phyloP scores from a whole-genome alignment of 2,797 vertebrate species.

The Characodon lateralis region DNA sequence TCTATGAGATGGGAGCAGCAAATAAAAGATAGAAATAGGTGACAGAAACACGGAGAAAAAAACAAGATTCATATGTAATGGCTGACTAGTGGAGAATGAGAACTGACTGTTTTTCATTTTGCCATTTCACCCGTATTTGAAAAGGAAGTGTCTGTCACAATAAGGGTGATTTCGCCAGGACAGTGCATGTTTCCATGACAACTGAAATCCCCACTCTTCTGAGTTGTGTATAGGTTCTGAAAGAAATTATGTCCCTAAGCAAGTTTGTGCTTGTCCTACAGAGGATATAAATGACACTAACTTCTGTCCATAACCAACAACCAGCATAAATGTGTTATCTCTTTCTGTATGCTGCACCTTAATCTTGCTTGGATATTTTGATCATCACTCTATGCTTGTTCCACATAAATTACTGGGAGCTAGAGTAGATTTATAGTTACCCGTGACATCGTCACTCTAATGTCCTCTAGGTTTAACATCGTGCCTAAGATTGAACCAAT shows the following conservation, averaged over 20 bases:
- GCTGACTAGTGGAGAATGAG: conserved; percentile 61
- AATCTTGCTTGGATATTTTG: conserved; percentile 43
- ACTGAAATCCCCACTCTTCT: conserved; percentile 29
- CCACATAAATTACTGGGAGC: conserved; percentile 44
- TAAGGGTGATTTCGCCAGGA: conserved; percentile 62
- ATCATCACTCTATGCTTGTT: conserved; percentile 47
- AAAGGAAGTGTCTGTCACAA: conserved; percentile 62
- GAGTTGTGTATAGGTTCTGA: conserved; percentile 37
- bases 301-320: conserved; percentile 9
- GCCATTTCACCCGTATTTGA: conserved; percentile 51
- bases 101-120: conserved; percentile 70
- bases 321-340: conserved; percentile 25
- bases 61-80: conserved; percentile 56
- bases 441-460: conserved; percentile 13
- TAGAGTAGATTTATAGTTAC: conserved; percentile 38
- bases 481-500: conserved; percentile 41
- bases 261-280: neutral
- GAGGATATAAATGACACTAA: conserved; percentile 17
- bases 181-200: conserved; percentile 69
- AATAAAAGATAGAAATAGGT: conserved; percentile 54
- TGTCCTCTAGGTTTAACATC: conserved; percentile 48
- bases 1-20: conserved; percentile 45
- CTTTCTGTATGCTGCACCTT: conserved; percentile 21
- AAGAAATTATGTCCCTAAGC: conserved; percentile 37
- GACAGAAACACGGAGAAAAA: conserved; percentile 21